These are phyloP conservation scores for Chaetura pelagica DNA, from an alignment of 2,113 vertebrate species.

Conservation along the genomic window DNA sequence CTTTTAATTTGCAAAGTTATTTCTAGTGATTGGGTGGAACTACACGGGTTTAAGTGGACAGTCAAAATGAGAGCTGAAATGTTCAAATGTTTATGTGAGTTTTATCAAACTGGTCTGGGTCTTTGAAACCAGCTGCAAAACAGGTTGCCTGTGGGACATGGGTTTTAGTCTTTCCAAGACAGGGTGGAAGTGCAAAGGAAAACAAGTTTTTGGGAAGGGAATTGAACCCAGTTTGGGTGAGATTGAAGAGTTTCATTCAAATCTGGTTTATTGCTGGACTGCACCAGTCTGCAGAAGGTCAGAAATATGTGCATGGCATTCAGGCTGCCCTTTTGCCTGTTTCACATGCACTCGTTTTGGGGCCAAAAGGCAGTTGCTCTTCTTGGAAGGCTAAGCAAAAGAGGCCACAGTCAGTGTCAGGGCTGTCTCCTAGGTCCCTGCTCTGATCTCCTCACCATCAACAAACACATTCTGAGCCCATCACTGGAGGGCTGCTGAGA, in stretches of 20 bases:
- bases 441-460: accelerated
- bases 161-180: neutral
- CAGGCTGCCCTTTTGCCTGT: neutral
- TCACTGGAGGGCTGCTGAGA: neutral
- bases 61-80: neutral
- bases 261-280: neutral
- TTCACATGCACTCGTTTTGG: accelerated
- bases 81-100: neutral
- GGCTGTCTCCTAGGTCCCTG: neutral
- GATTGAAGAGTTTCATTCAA: neutral
- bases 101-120: neutral
- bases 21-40: neutral
- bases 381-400: accelerated
- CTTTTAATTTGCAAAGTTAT: neutral
- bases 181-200: neutral
- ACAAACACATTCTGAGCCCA: neutral
- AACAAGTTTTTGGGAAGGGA: neutral
- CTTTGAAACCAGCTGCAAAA: neutral
- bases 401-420: accelerated
- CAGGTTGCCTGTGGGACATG: neutral
- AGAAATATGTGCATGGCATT: neutral
- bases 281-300: accelerated
- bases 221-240: neutral
- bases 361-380: no score
- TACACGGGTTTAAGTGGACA: neutral